Evolutionary conservation across 2,113 vertebrate genomes (phyloP).

Genomic region (Centrocercus urophasianus): DNA sequence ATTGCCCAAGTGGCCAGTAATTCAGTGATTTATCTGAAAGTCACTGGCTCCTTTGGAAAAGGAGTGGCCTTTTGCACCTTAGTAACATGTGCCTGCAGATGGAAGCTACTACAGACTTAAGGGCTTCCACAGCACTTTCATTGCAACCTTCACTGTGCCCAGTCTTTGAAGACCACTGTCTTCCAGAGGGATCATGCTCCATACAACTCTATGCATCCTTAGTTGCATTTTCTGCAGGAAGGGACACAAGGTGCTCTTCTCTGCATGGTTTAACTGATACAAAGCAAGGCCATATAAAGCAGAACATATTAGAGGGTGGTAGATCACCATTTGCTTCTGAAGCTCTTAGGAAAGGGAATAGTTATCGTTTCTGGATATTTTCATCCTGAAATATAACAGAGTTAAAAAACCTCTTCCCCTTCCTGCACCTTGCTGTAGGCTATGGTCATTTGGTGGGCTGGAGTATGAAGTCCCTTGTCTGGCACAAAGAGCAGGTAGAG

Average conservation of each 20-base stretch:
- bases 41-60: constrained; percentile 46
- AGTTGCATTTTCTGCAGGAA: background rate
- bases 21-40: constrained; percentile 30
- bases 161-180: background rate
- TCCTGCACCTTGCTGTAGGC: background rate
- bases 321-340: background rate
- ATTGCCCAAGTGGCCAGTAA: constrained; percentile 37
- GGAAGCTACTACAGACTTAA: background rate
- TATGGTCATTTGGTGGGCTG: background rate
- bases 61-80: background rate
- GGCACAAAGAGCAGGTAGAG: background rate
- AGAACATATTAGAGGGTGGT: background rate
- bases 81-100: background rate
- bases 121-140: background rate
- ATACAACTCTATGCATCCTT: background rate
- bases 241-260: background rate
- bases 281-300: background rate
- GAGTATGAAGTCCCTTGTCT: background rate
- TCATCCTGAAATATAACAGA: background rate
- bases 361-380: background rate
- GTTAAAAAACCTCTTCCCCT: background rate
- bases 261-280: background rate
- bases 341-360: background rate
- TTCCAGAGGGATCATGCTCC: background rate
- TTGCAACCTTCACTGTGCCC: background rate